Base-by-base conservation (phyloP, 2,888 invertebrate genomes). In the Drosophila robusta region DNA sequence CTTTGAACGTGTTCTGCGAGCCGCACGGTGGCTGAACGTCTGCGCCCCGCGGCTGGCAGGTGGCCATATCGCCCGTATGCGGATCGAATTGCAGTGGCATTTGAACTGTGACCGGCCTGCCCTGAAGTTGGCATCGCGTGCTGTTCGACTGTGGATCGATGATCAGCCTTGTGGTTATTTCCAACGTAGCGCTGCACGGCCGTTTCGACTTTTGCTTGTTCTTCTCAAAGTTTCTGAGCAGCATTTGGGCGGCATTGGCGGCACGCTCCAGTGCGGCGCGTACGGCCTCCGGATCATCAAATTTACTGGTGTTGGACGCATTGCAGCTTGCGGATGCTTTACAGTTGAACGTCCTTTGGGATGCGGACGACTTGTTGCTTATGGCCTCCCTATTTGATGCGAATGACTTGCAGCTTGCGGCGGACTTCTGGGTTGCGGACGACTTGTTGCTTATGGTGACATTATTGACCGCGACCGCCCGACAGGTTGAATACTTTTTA, bases 51-150 rank as follows among this genome's bases (percentile, higher is more conserved):
- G n/a, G 7, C 3, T 9, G 60, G 14, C 34, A n/a, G 9, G 55
- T 7, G 3, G 50, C 29, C 49, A 71, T 47, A 24, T 83, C 62
- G 0, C 72, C 68, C 14, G 65, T 67, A 6, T 60, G 57, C n/a
- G 86, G 67, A 69, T 87, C 75, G 7, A 87, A 87, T 18, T 76
- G 54, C 14, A 86, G 44, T 4, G 87, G 84, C 84, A 88, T 86
- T 46, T 66, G 65, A n/a, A 80, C 76, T 2, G 76, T 88, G 1
- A 78, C 67, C 3, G 80, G 77, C 1, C 58, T 73, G 16, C 77
- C 70, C 7, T 64, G 55, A 0, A 50, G 26, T 0, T 60, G 39
- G 5, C 68, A 50, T 0, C 51, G 45, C 0, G 60, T 4, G 1
- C 14, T 42, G 0, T 24, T 1, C 0, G 49, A 42, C n/a, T 61